phyloP scores from a whole-genome alignment of 2,113 vertebrate species.

The Petromus typicus region DNA sequence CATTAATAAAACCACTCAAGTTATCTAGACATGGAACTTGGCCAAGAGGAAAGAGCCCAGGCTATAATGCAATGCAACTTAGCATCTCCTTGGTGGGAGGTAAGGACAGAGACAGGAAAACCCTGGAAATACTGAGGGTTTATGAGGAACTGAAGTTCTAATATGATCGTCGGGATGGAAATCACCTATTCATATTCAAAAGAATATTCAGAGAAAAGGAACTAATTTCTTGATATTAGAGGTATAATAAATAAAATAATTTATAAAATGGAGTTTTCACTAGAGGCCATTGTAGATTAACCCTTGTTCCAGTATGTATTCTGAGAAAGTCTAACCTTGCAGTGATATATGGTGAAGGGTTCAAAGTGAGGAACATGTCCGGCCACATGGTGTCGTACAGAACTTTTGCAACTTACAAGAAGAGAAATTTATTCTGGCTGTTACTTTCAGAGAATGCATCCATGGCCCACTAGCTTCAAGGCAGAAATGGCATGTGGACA shows the following conservation, averaged over 20 bases:
- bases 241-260: neutral
- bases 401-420: neutral
- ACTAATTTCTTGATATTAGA: neutral
- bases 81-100: neutral
- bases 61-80: neutral
- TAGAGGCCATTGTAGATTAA: neutral
- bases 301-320: neutral
- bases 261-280: slow-evolving; percentile 19
- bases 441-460: neutral
- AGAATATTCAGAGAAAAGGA: slow-evolving; percentile 10
- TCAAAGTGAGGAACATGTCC: neutral
- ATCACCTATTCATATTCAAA: neutral
- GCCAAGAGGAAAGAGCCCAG: neutral
- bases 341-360: neutral
- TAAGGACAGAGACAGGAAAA: neutral
- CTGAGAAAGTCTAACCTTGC: neutral
- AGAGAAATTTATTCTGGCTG: neutral
- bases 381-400: neutral
- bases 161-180: neutral
- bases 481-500: neutral
- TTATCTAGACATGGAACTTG: neutral
- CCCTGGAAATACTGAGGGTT: neutral
- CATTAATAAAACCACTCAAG: neutral
- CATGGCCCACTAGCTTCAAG: neutral
- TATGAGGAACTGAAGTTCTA: neutral